Evolutionary conservation across 2,113 vertebrate species (phyloP).

Genomic region (Physeter macrocephalus): DNA sequence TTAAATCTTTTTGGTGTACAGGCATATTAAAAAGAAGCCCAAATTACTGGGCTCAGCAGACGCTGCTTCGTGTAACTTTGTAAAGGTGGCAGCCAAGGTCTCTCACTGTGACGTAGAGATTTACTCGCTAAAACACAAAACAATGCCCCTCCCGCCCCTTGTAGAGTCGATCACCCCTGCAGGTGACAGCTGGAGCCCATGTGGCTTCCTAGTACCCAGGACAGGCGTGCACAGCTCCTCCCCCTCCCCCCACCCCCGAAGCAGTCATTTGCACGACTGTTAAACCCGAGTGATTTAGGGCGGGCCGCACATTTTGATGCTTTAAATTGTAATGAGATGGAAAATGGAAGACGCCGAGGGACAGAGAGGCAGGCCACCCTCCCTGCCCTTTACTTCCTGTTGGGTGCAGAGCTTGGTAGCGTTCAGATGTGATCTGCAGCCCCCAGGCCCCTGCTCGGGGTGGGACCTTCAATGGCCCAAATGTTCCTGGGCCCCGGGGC

Average conservation of each 20-base stretch:
- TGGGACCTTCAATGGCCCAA: not conserved
- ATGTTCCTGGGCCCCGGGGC: not conserved
- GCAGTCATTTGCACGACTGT: not conserved
- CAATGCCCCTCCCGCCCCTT: not conserved
- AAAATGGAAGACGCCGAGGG: not conserved
- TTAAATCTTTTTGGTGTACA: not conserved
- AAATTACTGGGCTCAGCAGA: not conserved
- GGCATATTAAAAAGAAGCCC: not conserved
- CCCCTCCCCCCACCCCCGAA: not conserved
- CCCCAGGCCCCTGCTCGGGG: not conserved
- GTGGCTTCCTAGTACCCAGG: not conserved
- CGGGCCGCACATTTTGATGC: not conserved
- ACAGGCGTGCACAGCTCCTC: rapidly evolving
- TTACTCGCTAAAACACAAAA: not conserved
- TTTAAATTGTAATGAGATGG: not conserved
- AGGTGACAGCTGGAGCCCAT: not conserved
- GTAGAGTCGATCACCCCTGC: not conserved
- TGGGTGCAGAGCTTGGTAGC: not conserved
- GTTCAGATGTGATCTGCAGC: not conserved
- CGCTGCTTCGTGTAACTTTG: too few relatives aligned
- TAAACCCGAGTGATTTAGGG: not conserved
- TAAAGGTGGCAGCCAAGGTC: not conserved
- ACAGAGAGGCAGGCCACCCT: not conserved
- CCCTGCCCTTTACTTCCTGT: not conserved
- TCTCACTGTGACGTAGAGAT: not conserved